Conservation (phyloP, 2,888 invertebrate genomes). For the Furcula furcula region DNA sequence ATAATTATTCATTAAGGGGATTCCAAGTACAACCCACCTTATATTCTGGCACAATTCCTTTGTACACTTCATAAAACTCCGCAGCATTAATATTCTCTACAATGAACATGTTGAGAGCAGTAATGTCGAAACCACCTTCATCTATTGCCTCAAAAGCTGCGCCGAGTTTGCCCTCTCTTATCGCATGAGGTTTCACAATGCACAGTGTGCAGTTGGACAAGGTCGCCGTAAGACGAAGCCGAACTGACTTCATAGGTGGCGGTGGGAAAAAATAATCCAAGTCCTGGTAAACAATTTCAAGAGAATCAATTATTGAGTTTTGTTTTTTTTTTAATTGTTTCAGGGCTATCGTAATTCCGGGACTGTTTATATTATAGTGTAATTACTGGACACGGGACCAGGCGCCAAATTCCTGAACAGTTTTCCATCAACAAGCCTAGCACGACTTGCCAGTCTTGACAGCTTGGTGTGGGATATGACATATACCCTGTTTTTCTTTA, state of each 20-base stretch:
- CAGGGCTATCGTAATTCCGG: too few species aligned
- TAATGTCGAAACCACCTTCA: slow-evolving; percentile 88
- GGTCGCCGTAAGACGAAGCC: slow-evolving; percentile 77
- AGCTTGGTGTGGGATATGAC: too few species aligned
- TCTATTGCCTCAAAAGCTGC: slow-evolving; percentile 85
- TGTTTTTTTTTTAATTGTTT: too few species aligned
- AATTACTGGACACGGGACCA: too few species aligned
- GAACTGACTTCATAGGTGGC: slow-evolving; percentile 49
- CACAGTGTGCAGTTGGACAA: slow-evolving; percentile 88
- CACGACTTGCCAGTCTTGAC: too few species aligned
- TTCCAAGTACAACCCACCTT: slow-evolving; percentile 81
- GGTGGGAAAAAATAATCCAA: slow-evolving; percentile 84
- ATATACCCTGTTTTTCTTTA: too few species aligned
- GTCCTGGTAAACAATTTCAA: slow-evolving; percentile 75
- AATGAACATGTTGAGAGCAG: slow-evolving; percentile 89
- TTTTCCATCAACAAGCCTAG: too few species aligned
- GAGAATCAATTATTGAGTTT: too few species aligned
- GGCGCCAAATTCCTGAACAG: too few species aligned
- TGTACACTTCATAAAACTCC: slow-evolving; percentile 96
- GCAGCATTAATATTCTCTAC: slow-evolving; percentile 92
- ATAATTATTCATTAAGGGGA: too few species aligned
- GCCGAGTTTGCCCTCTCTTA: slow-evolving; percentile 88
- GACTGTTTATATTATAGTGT: too few species aligned
- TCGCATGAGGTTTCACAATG: slow-evolving; percentile 94
- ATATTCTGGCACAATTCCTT: slow-evolving; percentile 91